Percentiles rank a stretch among this genome's conserved stretches.
phyloP scores from a whole-genome alignment of 2,888 invertebrate genomes.

The Netelia fuscicornis region DNA sequence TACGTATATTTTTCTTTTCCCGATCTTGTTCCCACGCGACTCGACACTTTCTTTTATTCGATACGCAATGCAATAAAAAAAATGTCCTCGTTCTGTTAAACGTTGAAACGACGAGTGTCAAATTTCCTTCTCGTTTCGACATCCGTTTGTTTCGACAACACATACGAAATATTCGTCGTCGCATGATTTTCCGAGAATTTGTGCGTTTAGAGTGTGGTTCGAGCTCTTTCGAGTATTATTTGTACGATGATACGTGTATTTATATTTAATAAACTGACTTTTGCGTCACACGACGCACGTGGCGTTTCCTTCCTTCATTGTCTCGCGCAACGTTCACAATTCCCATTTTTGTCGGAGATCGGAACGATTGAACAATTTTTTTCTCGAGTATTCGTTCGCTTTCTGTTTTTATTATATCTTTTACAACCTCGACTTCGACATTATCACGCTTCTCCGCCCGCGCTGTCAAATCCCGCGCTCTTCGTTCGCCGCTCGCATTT shows the following conservation, averaged over 20 bases:
- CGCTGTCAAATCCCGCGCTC: no score
- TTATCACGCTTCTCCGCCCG: slow-evolving; percentile 25
- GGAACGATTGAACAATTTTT: slow-evolving; percentile 54
- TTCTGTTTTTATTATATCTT: slow-evolving; percentile 26
- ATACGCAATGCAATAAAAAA: not conserved
- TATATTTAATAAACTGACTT: no score
- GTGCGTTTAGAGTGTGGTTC: not conserved
- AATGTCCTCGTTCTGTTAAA: not conserved
- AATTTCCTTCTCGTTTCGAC: not conserved
- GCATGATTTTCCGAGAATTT: not conserved
- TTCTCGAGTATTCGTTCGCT: not conserved
- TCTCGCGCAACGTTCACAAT: slow-evolving; percentile 1
- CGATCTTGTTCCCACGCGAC: not conserved
- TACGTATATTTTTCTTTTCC: not conserved
- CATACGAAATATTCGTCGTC: not conserved
- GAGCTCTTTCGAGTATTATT: not conserved
- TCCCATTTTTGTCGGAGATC: slow-evolving; percentile 41
- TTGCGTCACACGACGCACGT: no score
- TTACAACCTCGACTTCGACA: slow-evolving; percentile 32
- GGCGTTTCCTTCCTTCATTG: not conserved
- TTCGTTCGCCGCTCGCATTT: not conserved
- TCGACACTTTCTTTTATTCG: not conserved
- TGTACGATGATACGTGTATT: no score
- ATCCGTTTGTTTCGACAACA: not conserved
- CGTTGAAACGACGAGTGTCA: not conserved